Conservation (phyloP, 2,797 vertebrate species). For the Morelia viridis region DNA sequence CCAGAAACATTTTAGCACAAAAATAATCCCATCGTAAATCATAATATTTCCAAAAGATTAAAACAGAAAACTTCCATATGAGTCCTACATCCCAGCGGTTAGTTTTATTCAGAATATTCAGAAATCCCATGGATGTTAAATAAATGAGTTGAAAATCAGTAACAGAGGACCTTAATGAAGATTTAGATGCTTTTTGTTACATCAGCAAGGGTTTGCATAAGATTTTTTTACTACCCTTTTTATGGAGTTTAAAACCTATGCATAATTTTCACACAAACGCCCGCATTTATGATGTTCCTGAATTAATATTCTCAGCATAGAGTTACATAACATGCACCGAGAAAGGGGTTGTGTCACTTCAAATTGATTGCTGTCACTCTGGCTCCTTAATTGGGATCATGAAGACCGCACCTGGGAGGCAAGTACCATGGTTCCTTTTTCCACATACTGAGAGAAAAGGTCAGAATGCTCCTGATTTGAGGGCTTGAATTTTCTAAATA, state of each 20-base stretch:
- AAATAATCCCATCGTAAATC: neutral
- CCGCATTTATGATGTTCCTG: constrained; percentile 16
- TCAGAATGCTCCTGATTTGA: constrained; percentile 6
- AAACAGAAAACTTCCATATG: neutral
- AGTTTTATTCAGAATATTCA: neutral
- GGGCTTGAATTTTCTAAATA: neutral
- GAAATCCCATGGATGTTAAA: neutral
- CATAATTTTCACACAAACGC: constrained; percentile 3
- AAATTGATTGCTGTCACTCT: constrained; percentile 31
- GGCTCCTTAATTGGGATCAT: constrained; percentile 39
- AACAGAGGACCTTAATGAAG: neutral
- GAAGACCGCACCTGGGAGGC: neutral
- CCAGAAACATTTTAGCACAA: neutral
- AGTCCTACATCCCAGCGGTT: neutral
- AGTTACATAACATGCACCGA: constrained; percentile 19
- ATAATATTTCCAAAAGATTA: neutral
- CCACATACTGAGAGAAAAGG: neutral
- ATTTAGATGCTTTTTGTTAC: constrained; percentile 6
- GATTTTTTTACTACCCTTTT: neutral
- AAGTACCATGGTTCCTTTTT: constrained; percentile 4
- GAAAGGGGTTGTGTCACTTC: constrained; percentile 9
- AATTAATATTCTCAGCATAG: constrained; percentile 18
- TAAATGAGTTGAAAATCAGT: neutral
- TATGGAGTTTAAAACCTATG: constrained; percentile 23
- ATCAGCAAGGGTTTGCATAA: neutral